Evolutionary conservation across 1,140 invertebrate species (phyloP).

Genomic region (Bactericera cockerelli): DNA sequence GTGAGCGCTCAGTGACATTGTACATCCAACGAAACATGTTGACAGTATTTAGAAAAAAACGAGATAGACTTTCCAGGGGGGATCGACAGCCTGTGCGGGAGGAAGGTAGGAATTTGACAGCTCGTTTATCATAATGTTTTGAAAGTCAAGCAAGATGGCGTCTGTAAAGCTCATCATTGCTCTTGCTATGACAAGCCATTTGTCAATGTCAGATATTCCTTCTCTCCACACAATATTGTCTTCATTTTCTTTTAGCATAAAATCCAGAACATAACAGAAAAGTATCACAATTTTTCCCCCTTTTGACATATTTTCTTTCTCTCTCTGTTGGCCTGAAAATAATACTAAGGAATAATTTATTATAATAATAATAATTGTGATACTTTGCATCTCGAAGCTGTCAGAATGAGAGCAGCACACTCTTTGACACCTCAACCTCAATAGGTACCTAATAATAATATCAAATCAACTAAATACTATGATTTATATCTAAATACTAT

Average conservation of each 20-base stretch:
- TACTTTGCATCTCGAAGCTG: too few relatives aligned
- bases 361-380: too few relatives aligned
- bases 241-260: slow-evolving; percentile 9
- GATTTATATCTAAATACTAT: too few relatives aligned
- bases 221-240: slow-evolving; percentile 3
- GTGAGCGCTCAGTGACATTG: not conserved
- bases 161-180: slow-evolving; percentile 7
- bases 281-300: not conserved
- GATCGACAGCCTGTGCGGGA: not conserved
- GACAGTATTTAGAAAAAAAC: slow-evolving; percentile 6
- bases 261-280: not conserved
- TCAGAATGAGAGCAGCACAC: too few relatives aligned
- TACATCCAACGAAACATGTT: slow-evolving; percentile 3
- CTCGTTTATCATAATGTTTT: slow-evolving; percentile 9
- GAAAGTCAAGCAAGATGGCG: slow-evolving; percentile 9
- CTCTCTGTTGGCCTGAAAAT: too few relatives aligned
- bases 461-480: too few relatives aligned
- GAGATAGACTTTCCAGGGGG: too few relatives aligned
- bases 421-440: too few relatives aligned
- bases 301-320: slow-evolving; percentile 6
- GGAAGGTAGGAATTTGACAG: not conserved
- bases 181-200: slow-evolving; percentile 8
- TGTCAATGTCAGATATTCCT: slow-evolving; percentile 6
- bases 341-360: too few relatives aligned
- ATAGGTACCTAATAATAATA: too few relatives aligned